Evolutionary conservation across 2,797 vertebrate species (phyloP).

Genomic region (Phyllotis vaccarum): DNA sequence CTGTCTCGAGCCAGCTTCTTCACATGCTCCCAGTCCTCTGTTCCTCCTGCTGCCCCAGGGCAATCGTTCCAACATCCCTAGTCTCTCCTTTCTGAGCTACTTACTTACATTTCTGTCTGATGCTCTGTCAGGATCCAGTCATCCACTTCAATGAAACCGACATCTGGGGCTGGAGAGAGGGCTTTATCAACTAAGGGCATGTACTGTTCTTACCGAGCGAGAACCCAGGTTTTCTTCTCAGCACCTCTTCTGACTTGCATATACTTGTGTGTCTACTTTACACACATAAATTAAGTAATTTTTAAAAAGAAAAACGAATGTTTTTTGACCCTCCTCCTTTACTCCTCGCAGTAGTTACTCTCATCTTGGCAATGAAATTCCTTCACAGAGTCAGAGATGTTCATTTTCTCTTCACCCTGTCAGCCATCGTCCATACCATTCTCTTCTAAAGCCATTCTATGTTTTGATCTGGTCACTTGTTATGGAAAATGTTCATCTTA

Average conservation of each 20-base stretch:
- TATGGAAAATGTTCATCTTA: not conserved
- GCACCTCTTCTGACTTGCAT: too few relatives aligned
- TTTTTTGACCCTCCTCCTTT: not conserved
- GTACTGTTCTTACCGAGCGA: too few relatives aligned
- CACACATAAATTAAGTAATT: not conserved
- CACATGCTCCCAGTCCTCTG: not conserved
- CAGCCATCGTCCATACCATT: not conserved
- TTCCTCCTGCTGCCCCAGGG: not conserved
- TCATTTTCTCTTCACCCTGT: not conserved
- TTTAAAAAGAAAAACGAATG: not conserved
- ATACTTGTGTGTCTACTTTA: too few relatives aligned
- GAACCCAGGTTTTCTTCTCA: not conserved
- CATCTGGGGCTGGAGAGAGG: not conserved
- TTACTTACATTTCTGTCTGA: not conserved
- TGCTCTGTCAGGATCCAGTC: not conserved
- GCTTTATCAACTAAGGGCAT: not conserved
- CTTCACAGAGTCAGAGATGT: not conserved
- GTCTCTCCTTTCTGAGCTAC: not conserved
- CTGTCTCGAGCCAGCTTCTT: not conserved
- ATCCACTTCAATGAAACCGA: not conserved
- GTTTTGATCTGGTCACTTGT: not conserved
- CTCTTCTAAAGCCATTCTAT: not conserved
- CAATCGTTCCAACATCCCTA: not conserved
- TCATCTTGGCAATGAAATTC: not conserved
- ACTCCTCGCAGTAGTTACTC: too few relatives aligned